Conservation (phyloP, 1,140 invertebrate genomes). For the Bactericera cockerelli region DNA sequence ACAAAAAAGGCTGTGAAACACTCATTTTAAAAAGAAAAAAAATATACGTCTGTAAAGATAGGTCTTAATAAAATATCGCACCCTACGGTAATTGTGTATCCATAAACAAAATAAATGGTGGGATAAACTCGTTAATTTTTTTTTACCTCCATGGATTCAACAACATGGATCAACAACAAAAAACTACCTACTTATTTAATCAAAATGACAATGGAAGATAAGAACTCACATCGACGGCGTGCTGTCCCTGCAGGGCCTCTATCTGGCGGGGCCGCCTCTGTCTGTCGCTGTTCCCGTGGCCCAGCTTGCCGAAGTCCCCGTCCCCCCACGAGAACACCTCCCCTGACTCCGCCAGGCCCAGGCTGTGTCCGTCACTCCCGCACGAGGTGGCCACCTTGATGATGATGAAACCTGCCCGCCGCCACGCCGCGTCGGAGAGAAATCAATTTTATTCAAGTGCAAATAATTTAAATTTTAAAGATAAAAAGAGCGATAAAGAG, state of each 20-base stretch:
- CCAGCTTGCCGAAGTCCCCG: conserved; percentile 46
- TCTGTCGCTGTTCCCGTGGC: conserved; percentile 48
- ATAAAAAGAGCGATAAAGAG: not conserved
- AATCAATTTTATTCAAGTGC: conserved; percentile 9
- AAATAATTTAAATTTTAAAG: not conserved
- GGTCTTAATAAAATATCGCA: no score
- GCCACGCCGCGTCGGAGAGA: not conserved
- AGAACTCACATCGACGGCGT: conserved; percentile 40
- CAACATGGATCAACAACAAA: no score
- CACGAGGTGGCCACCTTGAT: conserved; percentile 42
- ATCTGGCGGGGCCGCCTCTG: conserved; percentile 47
- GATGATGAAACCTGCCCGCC: conserved; percentile 43
- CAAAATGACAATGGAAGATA: no score
- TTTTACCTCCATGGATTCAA: no score
- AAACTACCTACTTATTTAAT: no score
- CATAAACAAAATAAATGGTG: no score
- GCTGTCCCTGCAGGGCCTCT: conserved; percentile 44
- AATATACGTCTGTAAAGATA: no score
- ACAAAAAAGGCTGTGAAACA: no score
- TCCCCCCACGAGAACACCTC: conserved; percentile 45
- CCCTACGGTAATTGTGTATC: no score
- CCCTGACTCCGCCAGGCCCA: conserved; percentile 41
- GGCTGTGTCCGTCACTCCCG: conserved; percentile 43
- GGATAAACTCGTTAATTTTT: no score
- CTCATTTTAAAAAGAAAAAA: no score